Base-by-base conservation (phyloP, 2,888 invertebrate genomes). In the Cryptocephalus primarius region DNA sequence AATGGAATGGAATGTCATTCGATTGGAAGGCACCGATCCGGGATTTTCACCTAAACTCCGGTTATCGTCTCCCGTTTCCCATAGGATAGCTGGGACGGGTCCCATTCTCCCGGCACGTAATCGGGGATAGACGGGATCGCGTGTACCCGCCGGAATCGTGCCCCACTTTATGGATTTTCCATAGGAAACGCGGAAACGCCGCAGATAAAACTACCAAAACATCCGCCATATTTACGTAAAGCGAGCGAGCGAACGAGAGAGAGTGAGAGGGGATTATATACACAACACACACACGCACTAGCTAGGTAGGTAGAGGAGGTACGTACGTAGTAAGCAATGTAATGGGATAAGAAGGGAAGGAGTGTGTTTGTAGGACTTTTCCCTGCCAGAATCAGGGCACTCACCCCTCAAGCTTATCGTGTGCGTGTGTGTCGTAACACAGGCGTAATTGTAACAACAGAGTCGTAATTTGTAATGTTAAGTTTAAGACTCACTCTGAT, bases 171-270 rank as follows among this genome's bases (percentile, higher is more conserved):
- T 36, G 11, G 36, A 46, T 46, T 48, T 45, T 42, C 40, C 40
- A 48, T 40, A 36, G 12, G 44, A 41, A 39, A 45, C 33, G 43
- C 48, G 43, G 44, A 50, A 46, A 43, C 44, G 44, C 44, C 43
- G n/a, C 32, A 42, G 41, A 22, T 22, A 22, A 47, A 44, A 44
- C 45, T 45, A 59, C 55, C 56, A 56, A 58, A 58, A 57, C 59
- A 54, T 57, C 60, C 60, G 61, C 63, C 63, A 63, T 63, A 58
- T 63, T 63, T 60, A 59, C 10, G 14, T 10, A 40, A n/a, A 14
- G 10, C 10, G 22, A 22, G 22, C 22, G 22, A 22, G 22, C 22
- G 22, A 22, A 22, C 22, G 22, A 36, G 36, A 11, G 6, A 22
- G 22, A 22, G 22, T 22, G 22, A 22, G 22, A 22, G 22, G 3